These are phyloP conservation scores for Drosophila limbata DNA, from an alignment of 2,888 invertebrate species.

Conservation along the genomic window DNA sequence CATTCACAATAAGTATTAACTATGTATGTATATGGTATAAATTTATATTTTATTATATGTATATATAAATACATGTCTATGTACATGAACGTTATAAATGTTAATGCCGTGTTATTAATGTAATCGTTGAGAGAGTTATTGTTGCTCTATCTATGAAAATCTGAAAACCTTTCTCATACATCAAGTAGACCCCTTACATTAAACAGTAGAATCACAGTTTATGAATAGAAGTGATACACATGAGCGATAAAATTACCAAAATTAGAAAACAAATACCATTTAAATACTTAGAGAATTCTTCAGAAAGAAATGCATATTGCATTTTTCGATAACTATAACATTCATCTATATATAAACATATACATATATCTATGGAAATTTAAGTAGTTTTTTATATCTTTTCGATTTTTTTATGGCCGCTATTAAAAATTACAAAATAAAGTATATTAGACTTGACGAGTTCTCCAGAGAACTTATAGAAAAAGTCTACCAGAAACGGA, in stretches of 20 bases:
- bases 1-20: constrained; percentile 14
- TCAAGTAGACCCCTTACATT: constrained; percentile 28
- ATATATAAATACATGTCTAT: constrained; percentile 22
- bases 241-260: neutral
- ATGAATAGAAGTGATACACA: constrained; percentile 24
- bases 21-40: constrained; percentile 4
- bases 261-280: constrained; percentile 4
- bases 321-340: too few species aligned
- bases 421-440: neutral
- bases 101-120: neutral
- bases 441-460: neutral
- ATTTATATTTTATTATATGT: constrained; percentile 1
- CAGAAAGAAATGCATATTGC: neutral
- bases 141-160: neutral
- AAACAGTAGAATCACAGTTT: constrained; percentile 74
- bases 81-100: constrained; percentile 12
- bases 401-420: constrained; percentile 6
- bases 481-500: neutral
- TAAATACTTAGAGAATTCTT: constrained; percentile 2
- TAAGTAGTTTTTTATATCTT: neutral
- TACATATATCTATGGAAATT: neutral
- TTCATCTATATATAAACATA: neutral
- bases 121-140: constrained; percentile 6
- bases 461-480: neutral
- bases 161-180: constrained; percentile 6